Evolutionary conservation across 2,113 vertebrate species (phyloP), one percentile per base, ranked within the genome.

Genomic region (Thermophis baileyi): DNA sequence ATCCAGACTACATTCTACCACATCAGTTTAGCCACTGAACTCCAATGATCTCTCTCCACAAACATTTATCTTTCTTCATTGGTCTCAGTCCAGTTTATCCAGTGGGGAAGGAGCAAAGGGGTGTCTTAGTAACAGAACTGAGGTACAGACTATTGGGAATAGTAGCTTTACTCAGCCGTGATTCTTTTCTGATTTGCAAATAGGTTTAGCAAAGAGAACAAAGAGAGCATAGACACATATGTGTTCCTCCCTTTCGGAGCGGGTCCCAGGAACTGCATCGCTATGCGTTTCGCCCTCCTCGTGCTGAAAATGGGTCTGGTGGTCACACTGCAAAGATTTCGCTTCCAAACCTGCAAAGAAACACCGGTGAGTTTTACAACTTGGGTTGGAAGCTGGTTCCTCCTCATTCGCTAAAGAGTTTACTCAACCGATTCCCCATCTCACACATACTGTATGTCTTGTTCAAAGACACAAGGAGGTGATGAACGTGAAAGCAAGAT

Each of bases 231-330:
- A 1, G 96, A 98, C 63, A 98, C 98, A 0, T 98, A 97, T 88
- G 91, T 93, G 0, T 98, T 98, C 95, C 96, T 99, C 96, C 98
- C 98, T 0, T 99, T 99, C 0, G 98, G 98, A 24, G 93, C 96
- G 10, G 98, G 98, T 0, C 98, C 98, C 16, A 96, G 98, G 88
- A 99, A 98, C 94, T 98, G 98, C 94, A 97, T 98, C 57, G 98
- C 98, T 44, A 98, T 98, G 98, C 97, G 98, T 57, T 98, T 98
- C 94, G 98, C 98, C 46, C 94, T 98, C 46, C 89, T 99, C 20
- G 0, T 95, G 0, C 2, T 98, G 94, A 99, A 98, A 94, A 91
- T 98, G 63, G 97, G 97, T 5, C 0, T 97, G 0, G 96, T 98
- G 3, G 50, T 97, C 92, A 91, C 98, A 86, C 90, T 98, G 46